Conservation (phyloP, 2,797 vertebrate genomes). For the Mus spretus region DNA sequence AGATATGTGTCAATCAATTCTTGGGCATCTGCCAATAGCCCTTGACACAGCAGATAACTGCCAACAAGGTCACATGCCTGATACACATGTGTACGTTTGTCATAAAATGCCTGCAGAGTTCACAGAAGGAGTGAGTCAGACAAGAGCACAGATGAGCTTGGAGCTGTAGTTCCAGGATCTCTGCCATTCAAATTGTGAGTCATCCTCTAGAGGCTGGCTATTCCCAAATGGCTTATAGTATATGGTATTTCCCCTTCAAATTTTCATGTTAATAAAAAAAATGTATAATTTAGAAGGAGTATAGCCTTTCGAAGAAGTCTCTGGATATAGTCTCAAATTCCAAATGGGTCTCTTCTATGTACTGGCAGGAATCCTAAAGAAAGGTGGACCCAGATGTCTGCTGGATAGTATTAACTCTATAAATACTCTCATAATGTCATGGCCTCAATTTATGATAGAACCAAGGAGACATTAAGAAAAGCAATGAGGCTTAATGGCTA, state of each 20-base stretch:
- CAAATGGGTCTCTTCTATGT: slow-evolving; percentile 62
- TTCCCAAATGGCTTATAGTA: slow-evolving; percentile 76
- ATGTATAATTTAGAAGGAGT: slow-evolving; percentile 60
- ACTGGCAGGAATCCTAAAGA: slow-evolving; percentile 72
- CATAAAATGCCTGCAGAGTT: slow-evolving; percentile 66
- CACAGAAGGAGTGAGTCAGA: slow-evolving; percentile 51
- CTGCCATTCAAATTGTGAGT: slow-evolving; percentile 71
- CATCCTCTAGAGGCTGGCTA: slow-evolving; percentile 70
- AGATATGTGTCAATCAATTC: slow-evolving; percentile 89
- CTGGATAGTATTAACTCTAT: slow-evolving; percentile 75
- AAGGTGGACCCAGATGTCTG: slow-evolving; percentile 64
- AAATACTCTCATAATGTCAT: slow-evolving; percentile 77
- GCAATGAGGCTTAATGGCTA: slow-evolving; percentile 67
- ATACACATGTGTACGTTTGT: slow-evolving; percentile 72
- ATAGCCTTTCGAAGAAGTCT: slow-evolving; percentile 72
- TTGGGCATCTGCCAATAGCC: slow-evolving; percentile 87
- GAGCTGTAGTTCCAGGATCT: slow-evolving; percentile 62
- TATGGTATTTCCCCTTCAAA: slow-evolving; percentile 74
- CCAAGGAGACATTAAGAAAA: slow-evolving; percentile 70
- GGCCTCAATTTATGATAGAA: slow-evolving; percentile 76
- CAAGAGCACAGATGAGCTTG: slow-evolving; percentile 63
- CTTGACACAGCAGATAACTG: slow-evolving; percentile 86
- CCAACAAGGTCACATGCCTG: slow-evolving; percentile 86
- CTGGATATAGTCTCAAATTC: slow-evolving; percentile 76
- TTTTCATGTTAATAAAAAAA: slow-evolving; percentile 77